Percentiles rank a stretch among this genome's conserved stretches.
Conservation (phyloP, 2,888 invertebrate species). For the Drosophila neutralis region DNA sequence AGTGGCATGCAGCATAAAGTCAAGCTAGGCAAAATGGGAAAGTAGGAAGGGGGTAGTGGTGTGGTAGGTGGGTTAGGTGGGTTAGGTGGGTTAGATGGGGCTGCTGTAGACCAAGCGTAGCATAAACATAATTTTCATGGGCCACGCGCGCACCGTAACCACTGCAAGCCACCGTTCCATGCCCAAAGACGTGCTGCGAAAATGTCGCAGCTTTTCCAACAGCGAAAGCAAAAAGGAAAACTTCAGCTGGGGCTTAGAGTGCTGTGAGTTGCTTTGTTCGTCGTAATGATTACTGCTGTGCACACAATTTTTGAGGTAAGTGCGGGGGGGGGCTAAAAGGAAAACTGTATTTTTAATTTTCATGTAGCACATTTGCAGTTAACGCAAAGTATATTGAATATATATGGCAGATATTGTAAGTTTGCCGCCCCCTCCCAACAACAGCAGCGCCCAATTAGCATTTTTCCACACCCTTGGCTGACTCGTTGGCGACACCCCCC, state of each 20-base stretch:
- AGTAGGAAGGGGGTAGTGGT: background rate
- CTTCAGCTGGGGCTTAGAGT: background rate
- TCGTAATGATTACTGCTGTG: conserved; percentile 58
- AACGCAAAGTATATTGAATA: conserved; percentile 46
- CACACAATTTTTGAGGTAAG: conserved; percentile 22
- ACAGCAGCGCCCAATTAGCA: conserved; percentile 40
- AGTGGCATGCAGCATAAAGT: conserved; percentile 74
- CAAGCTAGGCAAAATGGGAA: conserved; percentile 29
- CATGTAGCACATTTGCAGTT: conserved; percentile 49
- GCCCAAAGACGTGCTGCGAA: conserved; percentile 24
- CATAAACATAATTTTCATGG: conserved; percentile 79
- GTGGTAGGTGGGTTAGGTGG: background rate
- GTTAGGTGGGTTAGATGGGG: background rate
- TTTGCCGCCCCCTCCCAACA: background rate
- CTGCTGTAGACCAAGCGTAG: conserved; percentile 36
- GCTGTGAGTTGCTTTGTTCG: conserved; percentile 17
- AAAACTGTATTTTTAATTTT: conserved; percentile 54
- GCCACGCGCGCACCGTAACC: conserved; percentile 57
- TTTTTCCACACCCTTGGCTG: conserved; percentile 18
- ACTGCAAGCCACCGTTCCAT: conserved; percentile 26
- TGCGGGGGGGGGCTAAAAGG: background rate
- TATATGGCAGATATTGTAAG: conserved; percentile 43
- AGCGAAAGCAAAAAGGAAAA: conserved; percentile 26
- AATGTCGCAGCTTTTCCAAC: conserved; percentile 53
- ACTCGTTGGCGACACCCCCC: background rate